Conservation (phyloP, 2,797 vertebrate genomes). For the Syncerus caffer region DNA sequence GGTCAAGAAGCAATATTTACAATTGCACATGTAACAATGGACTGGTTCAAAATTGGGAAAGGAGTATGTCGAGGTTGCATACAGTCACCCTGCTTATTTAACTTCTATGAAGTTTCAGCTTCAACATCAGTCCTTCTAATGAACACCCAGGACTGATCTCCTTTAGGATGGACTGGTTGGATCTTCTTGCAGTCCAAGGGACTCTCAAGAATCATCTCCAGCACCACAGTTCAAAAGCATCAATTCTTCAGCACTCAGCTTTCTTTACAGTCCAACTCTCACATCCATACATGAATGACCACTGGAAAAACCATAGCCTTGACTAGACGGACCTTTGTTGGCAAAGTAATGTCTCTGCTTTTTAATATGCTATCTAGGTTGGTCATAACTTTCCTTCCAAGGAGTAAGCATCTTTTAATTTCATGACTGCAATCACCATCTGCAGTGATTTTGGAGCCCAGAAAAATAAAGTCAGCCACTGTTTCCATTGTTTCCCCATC, state of each 20-base stretch:
- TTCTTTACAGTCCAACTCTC: not conserved
- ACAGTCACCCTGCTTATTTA: not conserved
- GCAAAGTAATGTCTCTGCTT: not conserved
- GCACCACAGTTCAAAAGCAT: not conserved
- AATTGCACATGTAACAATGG: not conserved
- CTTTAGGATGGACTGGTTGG: not conserved
- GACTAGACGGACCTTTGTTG: not conserved
- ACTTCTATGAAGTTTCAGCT: not conserved
- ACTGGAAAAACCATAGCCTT: no score
- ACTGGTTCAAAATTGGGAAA: not conserved
- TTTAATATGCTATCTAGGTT: not conserved
- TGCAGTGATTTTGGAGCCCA: not conserved
- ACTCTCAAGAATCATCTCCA: not conserved
- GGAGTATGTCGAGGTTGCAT: not conserved
- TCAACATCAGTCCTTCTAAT: not conserved
- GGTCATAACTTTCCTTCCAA: not conserved
- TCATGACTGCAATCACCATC: not conserved
- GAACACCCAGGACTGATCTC: not conserved
- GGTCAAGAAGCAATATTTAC: not conserved
- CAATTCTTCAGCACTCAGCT: rapidly evolving
- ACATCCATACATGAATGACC: no score
- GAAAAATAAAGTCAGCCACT: not conserved
- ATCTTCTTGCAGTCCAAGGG: not conserved
- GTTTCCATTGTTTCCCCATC: not conserved
- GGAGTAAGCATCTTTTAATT: not conserved